Evolutionary conservation across 2,113 vertebrate genomes (phyloP).

Genomic region (Pyxicephalus adspersus): DNA sequence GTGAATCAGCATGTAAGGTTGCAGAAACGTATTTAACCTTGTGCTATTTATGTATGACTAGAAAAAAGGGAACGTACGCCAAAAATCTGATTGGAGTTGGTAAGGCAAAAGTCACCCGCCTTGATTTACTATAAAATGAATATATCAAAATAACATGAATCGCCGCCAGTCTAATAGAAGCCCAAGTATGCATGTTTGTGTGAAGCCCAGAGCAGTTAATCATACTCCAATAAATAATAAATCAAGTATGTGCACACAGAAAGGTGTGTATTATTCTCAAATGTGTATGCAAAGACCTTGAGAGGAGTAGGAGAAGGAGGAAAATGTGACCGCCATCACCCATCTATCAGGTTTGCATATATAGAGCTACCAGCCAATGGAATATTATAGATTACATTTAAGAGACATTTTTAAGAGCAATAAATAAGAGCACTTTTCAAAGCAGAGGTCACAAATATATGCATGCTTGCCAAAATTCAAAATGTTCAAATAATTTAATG

Average conservation of each 20-base stretch:
- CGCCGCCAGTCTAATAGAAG: slow-evolving; percentile 30
- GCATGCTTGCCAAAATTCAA: no score
- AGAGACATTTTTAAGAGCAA: no score
- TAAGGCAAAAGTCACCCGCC: slow-evolving; percentile 35
- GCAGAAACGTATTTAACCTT: slow-evolving; percentile 50
- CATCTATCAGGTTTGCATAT: background rate
- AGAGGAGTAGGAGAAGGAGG: no score
- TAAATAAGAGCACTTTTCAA: no score
- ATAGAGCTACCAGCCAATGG: no score
- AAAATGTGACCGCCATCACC: background rate
- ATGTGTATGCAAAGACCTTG: background rate
- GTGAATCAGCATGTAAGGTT: slow-evolving; percentile 49
- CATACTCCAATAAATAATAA: slow-evolving; percentile 49
- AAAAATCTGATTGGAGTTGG: slow-evolving; percentile 53
- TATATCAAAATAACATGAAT: slow-evolving; percentile 46
- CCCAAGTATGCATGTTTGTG: slow-evolving; percentile 13
- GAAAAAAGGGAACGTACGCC: slow-evolving; percentile 18
- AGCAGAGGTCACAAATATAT: no score
- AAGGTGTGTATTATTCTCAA: background rate
- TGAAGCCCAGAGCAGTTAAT: slow-evolving; percentile 17
- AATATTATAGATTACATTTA: no score
- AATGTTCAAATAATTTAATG: no score
- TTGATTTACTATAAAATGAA: slow-evolving; percentile 54
- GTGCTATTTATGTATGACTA: slow-evolving; percentile 39
- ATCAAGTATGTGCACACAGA: slow-evolving; percentile 1